phyloP scores from a whole-genome alignment of 2,797 vertebrate genomes.

The Menidia menidia region DNA sequence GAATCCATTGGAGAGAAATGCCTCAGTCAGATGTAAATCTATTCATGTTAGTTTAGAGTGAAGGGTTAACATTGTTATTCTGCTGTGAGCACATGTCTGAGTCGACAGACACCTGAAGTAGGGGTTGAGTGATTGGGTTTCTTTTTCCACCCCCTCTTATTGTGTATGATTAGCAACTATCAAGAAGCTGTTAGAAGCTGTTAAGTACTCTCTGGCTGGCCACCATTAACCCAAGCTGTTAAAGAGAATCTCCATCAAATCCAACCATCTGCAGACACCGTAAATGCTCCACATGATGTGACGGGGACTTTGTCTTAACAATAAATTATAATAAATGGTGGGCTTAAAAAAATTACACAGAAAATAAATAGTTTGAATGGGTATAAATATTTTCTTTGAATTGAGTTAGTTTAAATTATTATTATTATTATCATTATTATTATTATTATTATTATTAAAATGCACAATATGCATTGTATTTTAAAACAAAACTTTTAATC shows the following conservation, averaged over 20 bases:
- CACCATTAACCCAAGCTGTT: conserved; percentile 37
- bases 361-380: neutral
- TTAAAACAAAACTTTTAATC: too few relatives aligned
- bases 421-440: too few relatives aligned
- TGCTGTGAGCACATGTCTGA: conserved; percentile 24
- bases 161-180: conserved; percentile 49
- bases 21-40: conserved; percentile 53
- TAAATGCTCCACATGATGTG: neutral
- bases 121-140: conserved; percentile 50
- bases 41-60: conserved; percentile 56
- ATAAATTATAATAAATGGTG: neutral
- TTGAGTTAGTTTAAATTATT: too few relatives aligned
- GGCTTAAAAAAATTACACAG: neutral
- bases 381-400: too few relatives aligned
- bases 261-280: neutral
- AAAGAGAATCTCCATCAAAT: conserved; percentile 26
- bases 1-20: conserved; percentile 20
- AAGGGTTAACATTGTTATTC: conserved; percentile 36
- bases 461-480: too few relatives aligned
- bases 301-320: conserved; percentile 1
- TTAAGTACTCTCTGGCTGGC: conserved; percentile 50
- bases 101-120: conserved; percentile 35
- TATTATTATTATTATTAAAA: too few relatives aligned
- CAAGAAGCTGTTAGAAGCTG: conserved; percentile 36
- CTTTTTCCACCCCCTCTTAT: neutral